These are phyloP conservation scores for Pipra filicauda DNA, from an alignment of 2,113 vertebrate species.

Conservation along the genomic window DNA sequence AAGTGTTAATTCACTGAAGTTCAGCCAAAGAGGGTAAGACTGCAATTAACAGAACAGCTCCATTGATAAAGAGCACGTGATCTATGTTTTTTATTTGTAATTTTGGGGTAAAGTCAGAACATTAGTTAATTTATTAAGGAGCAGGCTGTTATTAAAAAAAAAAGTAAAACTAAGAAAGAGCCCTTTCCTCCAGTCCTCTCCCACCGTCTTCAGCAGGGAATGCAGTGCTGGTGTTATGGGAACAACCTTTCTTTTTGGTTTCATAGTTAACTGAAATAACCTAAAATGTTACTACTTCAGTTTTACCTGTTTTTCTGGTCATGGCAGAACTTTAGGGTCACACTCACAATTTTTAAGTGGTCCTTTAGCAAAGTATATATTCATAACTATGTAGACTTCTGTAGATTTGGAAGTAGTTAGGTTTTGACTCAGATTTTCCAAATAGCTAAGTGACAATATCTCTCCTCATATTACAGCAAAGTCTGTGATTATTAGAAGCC, in stretches of 20 bases:
- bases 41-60: accelerated
- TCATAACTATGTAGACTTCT: background rate
- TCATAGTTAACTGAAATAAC: background rate
- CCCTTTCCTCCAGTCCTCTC: background rate
- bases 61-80: background rate
- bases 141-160: background rate
- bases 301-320: background rate
- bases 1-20: background rate
- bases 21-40: background rate
- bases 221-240: accelerated
- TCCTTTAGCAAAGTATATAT: background rate
- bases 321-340: background rate
- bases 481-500: background rate
- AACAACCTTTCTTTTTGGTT: background rate
- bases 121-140: background rate
- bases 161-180: background rate
- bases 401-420: background rate
- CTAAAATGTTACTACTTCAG: background rate
- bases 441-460: background rate
- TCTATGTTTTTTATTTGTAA: background rate
- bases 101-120: background rate
- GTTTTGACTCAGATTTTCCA: conserved; percentile 3
- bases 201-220: background rate
- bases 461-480: background rate
- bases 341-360: background rate